Base-by-base conservation (phyloP, 2,797 vertebrate genomes). In the Apodemus agrarius region DNA sequence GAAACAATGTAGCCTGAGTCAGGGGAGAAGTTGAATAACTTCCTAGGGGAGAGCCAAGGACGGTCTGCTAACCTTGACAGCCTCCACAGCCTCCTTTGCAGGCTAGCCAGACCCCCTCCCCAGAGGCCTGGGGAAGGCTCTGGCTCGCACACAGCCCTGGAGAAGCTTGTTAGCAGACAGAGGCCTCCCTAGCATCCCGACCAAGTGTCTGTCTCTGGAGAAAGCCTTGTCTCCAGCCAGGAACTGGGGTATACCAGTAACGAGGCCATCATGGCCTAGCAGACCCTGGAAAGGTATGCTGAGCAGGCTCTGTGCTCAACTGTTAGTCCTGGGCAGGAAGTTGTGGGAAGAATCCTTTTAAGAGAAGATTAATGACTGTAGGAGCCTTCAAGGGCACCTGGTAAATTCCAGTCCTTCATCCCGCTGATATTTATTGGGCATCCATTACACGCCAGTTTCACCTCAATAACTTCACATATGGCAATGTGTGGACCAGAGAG, bases 51-150 rank as follows among this genome's bases (percentile, higher is more conserved):
- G 89, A 80, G 94, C 92, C 89, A 87, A 95, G 95, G 96, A 96
- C 97, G 90, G 93, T 97, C 96, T 90, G 91, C 93, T 97, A 97
- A 90, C 97, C 97, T 97, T 95, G 97, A 98, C 97, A 95, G 96
- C 86, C 93, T 72, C 90, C 11, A 76, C 89, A 78, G 89, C 90
- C 94, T 82, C 81, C 81, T 59, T 61, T 4, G 0, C 67, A 2
- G 31, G 63, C 93, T 13, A 1, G 76, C 34, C 69, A 57, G 1
- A 74, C 89, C 46, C 86, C 95, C n/a, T 88, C 84, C 88, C 74
- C 0, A 0, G 24, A 82, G 94, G 61, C 67, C 37, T 7, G 1
- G 92, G 79, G 19, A 74, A 29, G 83, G 34, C 34, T 69, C 26
- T 81, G 1, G 75, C 69, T 78, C 82, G n/a, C 24, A 72, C 0